Base-by-base conservation (phyloP, 2,888 invertebrate species). In the Clunio marinus region DNA sequence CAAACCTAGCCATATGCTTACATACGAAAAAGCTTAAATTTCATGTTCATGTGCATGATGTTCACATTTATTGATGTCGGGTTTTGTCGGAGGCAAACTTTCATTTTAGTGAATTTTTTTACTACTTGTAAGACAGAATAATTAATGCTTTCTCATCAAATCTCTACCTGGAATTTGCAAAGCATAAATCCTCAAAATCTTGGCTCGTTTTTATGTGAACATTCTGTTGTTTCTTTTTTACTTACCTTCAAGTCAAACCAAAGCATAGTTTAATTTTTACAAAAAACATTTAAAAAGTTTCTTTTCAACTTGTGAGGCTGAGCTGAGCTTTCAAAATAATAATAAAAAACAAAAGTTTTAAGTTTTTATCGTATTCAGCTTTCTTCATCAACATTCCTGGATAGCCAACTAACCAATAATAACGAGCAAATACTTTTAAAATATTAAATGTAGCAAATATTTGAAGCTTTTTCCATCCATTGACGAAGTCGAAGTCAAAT, bases 121-220 rank as follows among this genome's bases (percentile, higher is more conserved):
- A n/a, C 41, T 5, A 41, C 10, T 7, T 4, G 32, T n/a, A 41
- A 41, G 7, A 10, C 41, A 10, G 41, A 41, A 41, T 41, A 41
- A 41, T 41, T 41, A 41, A 41, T 41, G 7, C 15, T 10, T n/a
- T 10, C 41, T 41, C 41, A 41, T 41, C 41, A 41, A 41, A 41
- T 41, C 41, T 15, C 15, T 41, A 41, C 41, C 41, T 5, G 41
- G n/a, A n/a, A n/a, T 15, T n/a, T 41, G 10, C 15, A 10, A 41
- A 41, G 41, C 41, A 41, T 41, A 10, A 41, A 41, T 41, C 41
- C 41, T 41, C 10, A 41, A 41, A 41, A 41, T 41, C n/a, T 41
- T 41, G n/a, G n/a, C n/a, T n/a, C n/a, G n/a, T 41, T 41, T n/a
- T 15, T 41, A 13, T 41, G 32, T 32, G 8, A 32, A 5, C 41